Percentiles rank a stretch among this genome's conserved stretches.
Conservation (phyloP, 2,797 vertebrate species). For the Alfaro cultratus region DNA sequence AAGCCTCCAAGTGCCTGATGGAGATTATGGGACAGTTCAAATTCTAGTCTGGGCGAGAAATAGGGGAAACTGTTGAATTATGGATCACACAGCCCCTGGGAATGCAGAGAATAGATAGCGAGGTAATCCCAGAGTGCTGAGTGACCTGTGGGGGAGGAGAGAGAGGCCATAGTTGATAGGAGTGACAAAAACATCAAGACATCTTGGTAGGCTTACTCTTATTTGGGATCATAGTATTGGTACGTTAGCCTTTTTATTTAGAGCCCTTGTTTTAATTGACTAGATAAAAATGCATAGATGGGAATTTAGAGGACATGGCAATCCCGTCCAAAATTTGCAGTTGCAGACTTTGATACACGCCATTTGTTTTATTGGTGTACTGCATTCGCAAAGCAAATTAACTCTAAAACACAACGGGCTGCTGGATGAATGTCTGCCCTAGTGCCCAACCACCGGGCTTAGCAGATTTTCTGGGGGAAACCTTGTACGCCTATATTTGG, state of each 20-base stretch:
- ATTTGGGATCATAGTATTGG: slow-evolving; percentile 37
- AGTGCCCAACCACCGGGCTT: no score
- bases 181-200: slow-evolving; percentile 40
- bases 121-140: slow-evolving; percentile 78
- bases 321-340: neutral
- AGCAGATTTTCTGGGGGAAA: no score
- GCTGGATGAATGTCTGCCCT: no score
- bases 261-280: slow-evolving; percentile 24
- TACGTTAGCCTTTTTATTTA: slow-evolving; percentile 32
- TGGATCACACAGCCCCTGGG: slow-evolving; percentile 75
- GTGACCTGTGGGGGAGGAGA: slow-evolving; percentile 53
- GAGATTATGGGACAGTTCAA: slow-evolving; percentile 78
- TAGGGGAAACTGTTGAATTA: slow-evolving; percentile 76
- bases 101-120: slow-evolving; percentile 76
- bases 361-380: neutral
- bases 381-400: neutral
- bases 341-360: neutral
- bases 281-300: slow-evolving; percentile 11
- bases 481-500: no score
- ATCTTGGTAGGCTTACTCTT: slow-evolving; percentile 54
- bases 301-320: neutral
- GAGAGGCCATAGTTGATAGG: slow-evolving; percentile 68
- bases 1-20: slow-evolving; percentile 76
- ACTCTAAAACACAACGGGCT: neutral
- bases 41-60: slow-evolving; percentile 72